Conservation (phyloP, 2,113 vertebrate species). For the Corapipo altera region DNA sequence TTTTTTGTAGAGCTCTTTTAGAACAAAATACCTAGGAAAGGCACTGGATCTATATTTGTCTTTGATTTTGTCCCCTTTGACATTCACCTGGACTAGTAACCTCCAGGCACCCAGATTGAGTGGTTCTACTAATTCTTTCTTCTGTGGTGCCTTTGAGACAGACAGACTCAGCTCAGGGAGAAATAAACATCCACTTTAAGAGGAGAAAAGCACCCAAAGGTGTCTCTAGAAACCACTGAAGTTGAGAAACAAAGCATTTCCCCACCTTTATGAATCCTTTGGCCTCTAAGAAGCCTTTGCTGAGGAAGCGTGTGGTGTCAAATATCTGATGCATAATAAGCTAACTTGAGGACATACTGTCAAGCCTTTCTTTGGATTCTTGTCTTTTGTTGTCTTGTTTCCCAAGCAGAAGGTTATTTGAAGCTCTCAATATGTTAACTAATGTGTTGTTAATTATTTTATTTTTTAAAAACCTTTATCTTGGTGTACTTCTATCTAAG, state of each 20-base stretch:
- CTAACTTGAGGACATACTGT: neutral
- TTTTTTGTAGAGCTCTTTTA: neutral
- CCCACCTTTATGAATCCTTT: neutral
- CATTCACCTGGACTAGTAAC: neutral
- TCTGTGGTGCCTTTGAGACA: neutral
- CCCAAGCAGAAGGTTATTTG: slow-evolving; percentile 14
- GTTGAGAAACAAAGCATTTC: neutral
- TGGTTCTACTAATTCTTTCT: neutral
- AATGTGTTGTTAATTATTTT: slow-evolving; percentile 17
- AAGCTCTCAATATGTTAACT: slow-evolving; percentile 33
- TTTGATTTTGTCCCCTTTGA: neutral
- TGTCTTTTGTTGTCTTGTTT: slow-evolving; percentile 2
- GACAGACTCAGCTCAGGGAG: neutral
- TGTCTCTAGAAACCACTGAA: neutral
- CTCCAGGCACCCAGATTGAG: neutral
- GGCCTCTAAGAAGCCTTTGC: neutral
- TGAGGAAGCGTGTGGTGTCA: neutral
- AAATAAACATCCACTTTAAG: neutral
- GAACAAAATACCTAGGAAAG: neutral
- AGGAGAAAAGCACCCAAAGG: neutral
- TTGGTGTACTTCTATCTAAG: slow-evolving; percentile 5
- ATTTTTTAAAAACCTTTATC: neutral
- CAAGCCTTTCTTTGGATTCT: neutral
- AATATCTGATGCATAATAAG: neutral
- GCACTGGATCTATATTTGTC: neutral